Evolutionary conservation across 2,113 vertebrate genomes (phyloP), one percentile per base, ranked within the genome.

Genomic region (Vicugna pacos): DNA sequence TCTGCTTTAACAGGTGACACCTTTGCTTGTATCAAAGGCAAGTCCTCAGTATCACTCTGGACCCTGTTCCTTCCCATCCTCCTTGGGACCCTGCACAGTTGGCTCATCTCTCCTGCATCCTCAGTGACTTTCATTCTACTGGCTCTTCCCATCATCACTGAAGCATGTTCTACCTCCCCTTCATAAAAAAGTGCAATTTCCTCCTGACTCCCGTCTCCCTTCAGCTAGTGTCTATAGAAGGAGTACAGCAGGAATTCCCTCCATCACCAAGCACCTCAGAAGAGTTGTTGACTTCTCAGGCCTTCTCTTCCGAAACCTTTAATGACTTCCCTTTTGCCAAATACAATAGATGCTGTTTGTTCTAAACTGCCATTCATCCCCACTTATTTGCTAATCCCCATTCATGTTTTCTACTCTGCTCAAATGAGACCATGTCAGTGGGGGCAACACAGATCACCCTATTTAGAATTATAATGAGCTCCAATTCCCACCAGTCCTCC

Each of bases 1-100:
- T 75, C 56, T 52, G 58, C 24, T n/a, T 4, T 38, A 62, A 8
- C 0, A 13, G 46, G 38, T 22, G 9, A 2, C 0, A 1, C 11
- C 70, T 84, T 13, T 14, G 16, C 26, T 86, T 11, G 19, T 5
- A 5, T 3, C 28, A 11, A n/a, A 54, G 19, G 30, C 73, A 0
- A 32, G 48, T 42, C 60, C 62, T 46, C 80, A 30, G 15, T 7
- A 75, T 6, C 32, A 48, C n/a, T 54, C 28, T 69, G 62, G 28
- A 80, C 56, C 62, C 50, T 56, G 26, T 46, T 30, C 62, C 6
- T 38, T 80, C 8, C 13, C 35, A 32, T 8, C 35, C 35, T 46
- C 62, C 2, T 3, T 24, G 8, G 26, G 54, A 62, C 30, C 14
- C 50, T 35, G 42, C 20, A 73, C 20, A 62, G 14, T 75, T 50